Conservation (phyloP, 2,888 invertebrate species). For the Lobophora halterata region DNA sequence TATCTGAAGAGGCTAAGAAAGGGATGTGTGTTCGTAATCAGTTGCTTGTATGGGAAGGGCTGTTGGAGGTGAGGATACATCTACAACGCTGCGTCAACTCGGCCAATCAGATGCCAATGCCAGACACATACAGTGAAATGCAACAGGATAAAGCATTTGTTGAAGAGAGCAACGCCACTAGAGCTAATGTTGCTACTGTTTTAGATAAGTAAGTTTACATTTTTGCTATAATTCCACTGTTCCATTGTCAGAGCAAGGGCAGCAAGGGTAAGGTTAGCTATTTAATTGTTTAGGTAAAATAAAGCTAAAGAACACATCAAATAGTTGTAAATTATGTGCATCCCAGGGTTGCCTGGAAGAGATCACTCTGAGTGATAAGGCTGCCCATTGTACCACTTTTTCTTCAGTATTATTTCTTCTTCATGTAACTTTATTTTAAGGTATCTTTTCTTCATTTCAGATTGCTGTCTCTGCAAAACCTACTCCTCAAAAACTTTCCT, state of each 20-base stretch:
- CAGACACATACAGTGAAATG: constrained; percentile 72
- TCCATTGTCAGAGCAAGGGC: too few species aligned
- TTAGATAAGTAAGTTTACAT: constrained; percentile 80
- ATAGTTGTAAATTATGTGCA: too few species aligned
- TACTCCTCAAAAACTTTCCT: constrained; percentile 82
- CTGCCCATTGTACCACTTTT: too few species aligned
- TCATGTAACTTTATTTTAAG: constrained; percentile 2
- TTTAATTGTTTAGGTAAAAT: too few species aligned
- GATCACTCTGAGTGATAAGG: too few species aligned
- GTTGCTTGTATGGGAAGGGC: constrained; percentile 89
- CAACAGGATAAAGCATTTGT: constrained; percentile 73
- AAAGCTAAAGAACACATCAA: too few species aligned
- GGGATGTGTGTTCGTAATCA: constrained; percentile 86
- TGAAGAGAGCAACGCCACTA: constrained; percentile 73
- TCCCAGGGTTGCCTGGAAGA: too few species aligned
- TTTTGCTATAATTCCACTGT: background rate
- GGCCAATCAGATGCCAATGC: constrained; percentile 90
- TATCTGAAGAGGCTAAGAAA: constrained; percentile 82
- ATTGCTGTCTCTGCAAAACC: constrained; percentile 59
- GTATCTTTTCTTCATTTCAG: constrained; percentile 52
- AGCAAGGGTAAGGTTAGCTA: too few species aligned
- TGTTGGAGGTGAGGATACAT: constrained; percentile 93
- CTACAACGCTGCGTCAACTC: constrained; percentile 89
- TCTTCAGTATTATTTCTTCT: background rate
- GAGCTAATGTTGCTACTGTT: constrained; percentile 77